These are phyloP conservation scores for Oppia nitens DNA, from an alignment of 1,140 invertebrate species.

Conservation along the genomic window DNA sequence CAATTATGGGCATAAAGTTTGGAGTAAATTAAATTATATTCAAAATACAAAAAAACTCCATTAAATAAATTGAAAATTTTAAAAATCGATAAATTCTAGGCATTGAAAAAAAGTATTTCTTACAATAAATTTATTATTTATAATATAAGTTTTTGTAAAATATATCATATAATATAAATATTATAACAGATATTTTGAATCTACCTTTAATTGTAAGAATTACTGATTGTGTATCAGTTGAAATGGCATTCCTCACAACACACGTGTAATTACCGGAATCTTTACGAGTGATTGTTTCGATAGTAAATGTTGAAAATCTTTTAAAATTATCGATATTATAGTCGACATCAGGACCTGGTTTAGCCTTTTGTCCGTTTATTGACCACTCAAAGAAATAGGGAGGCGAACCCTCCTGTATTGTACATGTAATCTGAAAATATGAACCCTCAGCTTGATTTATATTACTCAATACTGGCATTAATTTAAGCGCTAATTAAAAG, in stretches of 20 bases:
- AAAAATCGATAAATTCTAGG: too few species aligned
- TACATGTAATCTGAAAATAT: too few species aligned
- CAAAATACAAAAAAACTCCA: too few species aligned
- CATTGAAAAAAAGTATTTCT: too few species aligned
- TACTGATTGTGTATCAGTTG: neutral
- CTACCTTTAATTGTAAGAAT: conserved; percentile 5
- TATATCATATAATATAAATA: too few species aligned
- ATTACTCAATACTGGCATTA: neutral
- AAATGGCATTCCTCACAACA: neutral
- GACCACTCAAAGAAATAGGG: conserved; percentile 5
- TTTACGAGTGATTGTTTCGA: neutral
- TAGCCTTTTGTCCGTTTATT: conserved; percentile 2
- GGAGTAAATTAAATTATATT: too few species aligned
- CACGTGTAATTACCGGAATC: conserved; percentile 13
- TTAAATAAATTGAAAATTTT: too few species aligned
- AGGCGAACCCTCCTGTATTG: too few species aligned
- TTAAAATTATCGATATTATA: neutral
- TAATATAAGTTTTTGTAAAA: too few species aligned
- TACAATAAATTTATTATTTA: too few species aligned
- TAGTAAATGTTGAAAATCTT: neutral
- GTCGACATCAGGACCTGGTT: neutral
- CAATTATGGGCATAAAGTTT: too few species aligned
- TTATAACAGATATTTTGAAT: conserved; percentile 4
- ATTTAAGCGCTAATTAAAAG: neutral
- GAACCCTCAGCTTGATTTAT: too few species aligned